Evolutionary conservation across 2,113 vertebrate genomes (phyloP).

Genomic region (Dipodomys spectabilis): DNA sequence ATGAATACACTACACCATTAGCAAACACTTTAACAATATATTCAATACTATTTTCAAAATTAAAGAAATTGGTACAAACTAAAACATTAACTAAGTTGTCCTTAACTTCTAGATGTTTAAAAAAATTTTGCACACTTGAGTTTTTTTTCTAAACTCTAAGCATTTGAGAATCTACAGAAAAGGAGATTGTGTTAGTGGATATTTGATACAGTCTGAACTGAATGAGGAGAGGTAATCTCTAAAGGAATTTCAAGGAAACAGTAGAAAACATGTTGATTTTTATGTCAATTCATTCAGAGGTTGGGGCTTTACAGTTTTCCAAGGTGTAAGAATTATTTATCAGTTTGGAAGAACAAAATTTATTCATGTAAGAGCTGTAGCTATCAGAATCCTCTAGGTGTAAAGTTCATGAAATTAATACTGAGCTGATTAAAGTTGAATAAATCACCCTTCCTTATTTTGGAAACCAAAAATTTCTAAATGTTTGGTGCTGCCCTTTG

Average conservation of each 20-base stretch:
- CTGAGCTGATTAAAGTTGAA: slow-evolving; percentile 80
- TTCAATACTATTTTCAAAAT: slow-evolving; percentile 47
- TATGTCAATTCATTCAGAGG: slow-evolving; percentile 84
- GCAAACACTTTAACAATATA: slow-evolving; percentile 53
- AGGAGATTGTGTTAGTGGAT: slow-evolving; percentile 70
- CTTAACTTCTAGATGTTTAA: slow-evolving; percentile 62
- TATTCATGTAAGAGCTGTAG: slow-evolving; percentile 83
- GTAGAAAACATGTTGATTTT: slow-evolving; percentile 88
- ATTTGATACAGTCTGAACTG: slow-evolving; percentile 79
- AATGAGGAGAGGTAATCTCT: slow-evolving; percentile 75
- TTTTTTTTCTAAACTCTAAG: slow-evolving; percentile 47
- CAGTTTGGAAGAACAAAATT: slow-evolving; percentile 84
- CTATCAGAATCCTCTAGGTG: slow-evolving; percentile 79
- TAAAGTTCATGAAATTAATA: slow-evolving; percentile 84
- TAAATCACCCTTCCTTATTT: slow-evolving; percentile 77
- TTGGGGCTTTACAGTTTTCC: slow-evolving; percentile 83
- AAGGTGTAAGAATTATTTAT: slow-evolving; percentile 89
- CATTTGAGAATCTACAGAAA: slow-evolving; percentile 70
- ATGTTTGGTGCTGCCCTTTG: slow-evolving; percentile 77
- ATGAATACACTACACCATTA: neutral
- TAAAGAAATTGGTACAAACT: slow-evolving; percentile 64
- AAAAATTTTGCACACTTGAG: slow-evolving; percentile 50
- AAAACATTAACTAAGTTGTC: slow-evolving; percentile 67
- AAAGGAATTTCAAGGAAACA: slow-evolving; percentile 87
- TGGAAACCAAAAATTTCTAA: slow-evolving; percentile 63